phyloP scores from a whole-genome alignment of 2,888 invertebrate genomes.

The Euphydryas editha region DNA sequence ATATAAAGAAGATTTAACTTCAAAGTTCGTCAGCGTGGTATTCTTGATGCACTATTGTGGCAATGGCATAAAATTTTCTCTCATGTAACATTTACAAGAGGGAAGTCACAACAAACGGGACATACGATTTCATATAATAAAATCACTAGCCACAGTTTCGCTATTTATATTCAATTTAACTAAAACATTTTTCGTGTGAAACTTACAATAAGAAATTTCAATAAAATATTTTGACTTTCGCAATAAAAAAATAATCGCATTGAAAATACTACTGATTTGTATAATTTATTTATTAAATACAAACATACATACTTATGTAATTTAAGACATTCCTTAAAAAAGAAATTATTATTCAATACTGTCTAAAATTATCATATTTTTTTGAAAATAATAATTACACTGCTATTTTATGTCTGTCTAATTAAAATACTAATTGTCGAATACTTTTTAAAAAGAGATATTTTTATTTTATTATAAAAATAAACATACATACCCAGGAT shows the following conservation, averaged over 20 bases:
- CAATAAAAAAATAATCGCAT: too few species aligned
- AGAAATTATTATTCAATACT: too few species aligned
- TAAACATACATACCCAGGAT: conserved; percentile 55
- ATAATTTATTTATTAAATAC: too few species aligned
- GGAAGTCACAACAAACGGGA: background rate
- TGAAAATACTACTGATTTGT: too few species aligned
- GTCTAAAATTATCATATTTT: too few species aligned
- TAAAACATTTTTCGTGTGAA: background rate
- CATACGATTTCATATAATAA: background rate
- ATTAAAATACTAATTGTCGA: too few species aligned
- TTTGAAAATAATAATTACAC: too few species aligned
- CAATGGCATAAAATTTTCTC: background rate
- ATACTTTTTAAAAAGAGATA: too few species aligned
- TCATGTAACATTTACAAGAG: background rate
- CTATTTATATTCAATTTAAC: background rate
- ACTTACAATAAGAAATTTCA: background rate
- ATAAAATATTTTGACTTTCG: too few species aligned
- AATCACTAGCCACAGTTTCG: background rate
- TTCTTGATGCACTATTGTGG: background rate
- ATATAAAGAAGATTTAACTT: background rate
- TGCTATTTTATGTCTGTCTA: too few species aligned
- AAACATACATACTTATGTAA: too few species aligned
- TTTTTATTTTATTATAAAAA: background rate
- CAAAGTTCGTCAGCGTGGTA: background rate
- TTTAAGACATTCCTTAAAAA: too few species aligned